Base-by-base conservation (phyloP, 2,888 invertebrate genomes). In the Eilema sororculum region DNA sequence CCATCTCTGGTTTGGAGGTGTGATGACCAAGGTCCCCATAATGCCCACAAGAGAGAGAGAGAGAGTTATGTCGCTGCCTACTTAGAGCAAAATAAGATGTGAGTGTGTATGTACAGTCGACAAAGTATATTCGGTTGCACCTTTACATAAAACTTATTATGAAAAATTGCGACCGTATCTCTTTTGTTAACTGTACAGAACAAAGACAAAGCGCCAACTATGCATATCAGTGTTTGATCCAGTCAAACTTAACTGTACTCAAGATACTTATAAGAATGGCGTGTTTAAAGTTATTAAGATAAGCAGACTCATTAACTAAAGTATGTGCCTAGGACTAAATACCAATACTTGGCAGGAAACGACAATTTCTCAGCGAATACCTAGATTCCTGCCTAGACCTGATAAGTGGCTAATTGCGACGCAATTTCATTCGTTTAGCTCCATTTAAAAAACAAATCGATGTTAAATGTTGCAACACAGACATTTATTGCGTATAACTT, bases 361-460 rank as follows among this genome's bases (percentile, higher is more conserved):
- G 60, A 73, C 69, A 69, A 69, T 59, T 78, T 78, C 59, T 57
- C 72, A 56, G 63, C 65, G 57, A 70, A 82, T 81, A 63, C 76
- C 75, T 41, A 77, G 78, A 81, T 77, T 77, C 73, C 57, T 57
- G 65, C 68, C 78, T 78, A 80, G 74, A 75, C 69, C 67, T 64
- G 66, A 71, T 61, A 75, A 79, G 76, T 78, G 71, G 77, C 24
- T 69, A 76, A 79, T 75, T 56, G 41, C 58, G 37, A 59, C 10
- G 75, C 71, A 75, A 73, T 78, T 80, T 75, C 59, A 59, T 64
- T 70, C 67, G 22, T 74, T 76, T 75, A 81, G 72, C 61, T 41
- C 30, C 61, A 64, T 76, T 61, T 46, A 73, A 69, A 64, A 73
- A 66, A 37, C 64, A 75, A 72, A 67, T 76, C 57, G 37, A 60